phyloP scores from a whole-genome alignment of 2,797 vertebrate genomes.

The Girardinus metallicus region DNA sequence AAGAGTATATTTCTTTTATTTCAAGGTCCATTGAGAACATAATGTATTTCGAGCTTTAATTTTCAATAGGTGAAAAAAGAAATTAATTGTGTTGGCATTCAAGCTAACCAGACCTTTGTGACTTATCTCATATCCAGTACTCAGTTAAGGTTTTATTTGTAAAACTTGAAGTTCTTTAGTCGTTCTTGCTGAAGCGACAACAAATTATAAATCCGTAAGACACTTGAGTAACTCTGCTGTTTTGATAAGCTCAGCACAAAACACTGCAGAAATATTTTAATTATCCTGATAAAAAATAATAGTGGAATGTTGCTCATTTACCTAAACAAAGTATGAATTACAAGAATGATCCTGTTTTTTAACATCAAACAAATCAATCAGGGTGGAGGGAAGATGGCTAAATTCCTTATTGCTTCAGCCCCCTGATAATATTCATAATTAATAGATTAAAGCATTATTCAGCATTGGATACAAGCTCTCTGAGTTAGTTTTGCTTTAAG shows the following conservation, averaged over 20 bases:
- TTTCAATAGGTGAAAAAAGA: neutral
- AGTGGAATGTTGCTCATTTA: neutral
- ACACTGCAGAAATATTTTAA: neutral
- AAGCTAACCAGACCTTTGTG: neutral
- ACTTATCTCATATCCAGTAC: neutral
- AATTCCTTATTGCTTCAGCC: neutral
- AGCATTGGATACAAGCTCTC: neutral
- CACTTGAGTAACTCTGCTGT: neutral
- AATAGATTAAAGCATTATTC: neutral
- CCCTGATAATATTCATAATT: neutral
- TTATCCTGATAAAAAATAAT: neutral
- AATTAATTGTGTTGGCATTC: neutral
- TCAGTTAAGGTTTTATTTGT: conserved; percentile 1
- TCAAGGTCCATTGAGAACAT: neutral
- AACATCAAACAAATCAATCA: neutral
- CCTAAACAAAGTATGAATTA: neutral
- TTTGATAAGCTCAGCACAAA: neutral
- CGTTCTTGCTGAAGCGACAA: neutral
- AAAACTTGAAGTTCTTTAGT: neutral
- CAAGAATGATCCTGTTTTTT: neutral
- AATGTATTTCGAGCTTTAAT: neutral
- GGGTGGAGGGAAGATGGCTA: neutral
- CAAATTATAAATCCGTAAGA: neutral
- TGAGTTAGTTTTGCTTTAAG: neutral
- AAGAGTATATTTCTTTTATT: neutral